Evolutionary conservation across 2,888 invertebrate genomes (phyloP).

Genomic region (Caenorhabditis afra): DNA sequence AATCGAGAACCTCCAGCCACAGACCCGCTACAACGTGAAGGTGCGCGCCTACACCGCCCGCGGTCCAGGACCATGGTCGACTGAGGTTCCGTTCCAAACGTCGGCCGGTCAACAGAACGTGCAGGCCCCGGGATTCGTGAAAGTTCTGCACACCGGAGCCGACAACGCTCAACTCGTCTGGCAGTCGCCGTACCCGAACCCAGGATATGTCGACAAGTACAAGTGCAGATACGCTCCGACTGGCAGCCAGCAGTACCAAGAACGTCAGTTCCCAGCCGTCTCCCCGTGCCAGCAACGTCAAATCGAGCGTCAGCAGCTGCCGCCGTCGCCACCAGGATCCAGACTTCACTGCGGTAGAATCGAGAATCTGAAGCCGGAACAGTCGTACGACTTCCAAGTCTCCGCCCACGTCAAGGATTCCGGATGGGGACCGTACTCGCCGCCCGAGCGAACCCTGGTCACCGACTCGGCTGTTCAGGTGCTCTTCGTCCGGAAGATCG

Average conservation of each 20-base stretch:
- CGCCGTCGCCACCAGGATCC: slow-evolving; percentile 76
- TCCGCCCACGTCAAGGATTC: slow-evolving; percentile 69
- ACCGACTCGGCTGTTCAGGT: slow-evolving; percentile 75
- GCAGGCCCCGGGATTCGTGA: slow-evolving; percentile 58
- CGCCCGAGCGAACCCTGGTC: slow-evolving; percentile 68
- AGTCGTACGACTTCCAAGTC: slow-evolving; percentile 79
- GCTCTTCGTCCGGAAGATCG: slow-evolving; percentile 72
- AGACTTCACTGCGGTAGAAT: slow-evolving; percentile 78
- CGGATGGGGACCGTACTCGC: slow-evolving; percentile 66
- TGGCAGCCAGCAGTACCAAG: slow-evolving; percentile 72
- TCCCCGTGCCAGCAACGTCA: slow-evolving; percentile 75
- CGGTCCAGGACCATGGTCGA: slow-evolving; percentile 80
- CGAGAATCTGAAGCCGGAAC: slow-evolving; percentile 75
- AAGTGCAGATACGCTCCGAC: slow-evolving; percentile 75
- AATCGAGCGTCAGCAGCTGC: slow-evolving; percentile 76
- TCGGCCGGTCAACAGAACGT: slow-evolving; percentile 59
- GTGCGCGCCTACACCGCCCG: slow-evolving; percentile 79
- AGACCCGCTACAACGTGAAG: slow-evolving; percentile 77
- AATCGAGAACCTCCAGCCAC: slow-evolving; percentile 77
- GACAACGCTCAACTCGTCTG: slow-evolving; percentile 79
- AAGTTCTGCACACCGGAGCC: slow-evolving; percentile 75
- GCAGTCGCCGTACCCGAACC: slow-evolving; percentile 76
- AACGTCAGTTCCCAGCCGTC: slow-evolving; percentile 76
- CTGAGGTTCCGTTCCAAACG: slow-evolving; percentile 76
- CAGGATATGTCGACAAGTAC: slow-evolving; percentile 79